Evolutionary conservation across 2,888 invertebrate species (phyloP).

Genomic region (Lathronympha strigana): DNA sequence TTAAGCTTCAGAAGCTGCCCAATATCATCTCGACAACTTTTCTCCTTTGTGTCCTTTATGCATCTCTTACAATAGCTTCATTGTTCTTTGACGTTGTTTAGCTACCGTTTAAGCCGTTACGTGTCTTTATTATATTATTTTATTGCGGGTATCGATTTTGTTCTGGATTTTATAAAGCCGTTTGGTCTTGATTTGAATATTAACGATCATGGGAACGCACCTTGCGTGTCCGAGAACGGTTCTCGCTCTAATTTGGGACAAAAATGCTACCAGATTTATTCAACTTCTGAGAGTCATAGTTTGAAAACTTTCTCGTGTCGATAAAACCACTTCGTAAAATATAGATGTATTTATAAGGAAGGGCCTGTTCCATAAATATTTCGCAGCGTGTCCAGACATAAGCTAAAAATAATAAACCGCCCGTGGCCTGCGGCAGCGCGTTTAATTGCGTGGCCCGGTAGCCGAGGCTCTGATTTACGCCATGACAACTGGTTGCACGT

Average conservation of each 20-base stretch:
- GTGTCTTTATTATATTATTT: conserved; percentile 54
- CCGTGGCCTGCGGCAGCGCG: conserved; percentile 14
- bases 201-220: conserved; percentile 73
- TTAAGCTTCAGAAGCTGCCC: conserved; percentile 48
- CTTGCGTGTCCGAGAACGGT: conserved; percentile 45
- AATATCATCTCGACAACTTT: conserved; percentile 47
- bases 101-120: conserved; percentile 80
- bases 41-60: conserved; percentile 56
- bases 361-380: conserved; percentile 20
- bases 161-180: conserved; percentile 73
- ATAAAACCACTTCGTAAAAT: background rate
- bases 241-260: conserved; percentile 19
- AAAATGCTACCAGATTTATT: background rate
- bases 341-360: background rate
- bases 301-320: background rate
- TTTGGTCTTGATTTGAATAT: conserved; percentile 72
- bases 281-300: background rate
- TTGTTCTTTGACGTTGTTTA: conserved; percentile 75
- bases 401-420: conserved; percentile 31
- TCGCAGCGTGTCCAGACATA: conserved; percentile 9
- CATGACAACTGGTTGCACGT: conserved; percentile 11
- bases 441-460: conserved; percentile 41
- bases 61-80: conserved; percentile 63
- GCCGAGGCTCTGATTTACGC: conserved; percentile 32
- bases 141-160: conserved; percentile 77